Percentiles rank a stretch among this genome's conserved stretches.
Evolutionary conservation across 1,140 invertebrate species (phyloP).

Genomic region (Mesaphorura yosii): DNA sequence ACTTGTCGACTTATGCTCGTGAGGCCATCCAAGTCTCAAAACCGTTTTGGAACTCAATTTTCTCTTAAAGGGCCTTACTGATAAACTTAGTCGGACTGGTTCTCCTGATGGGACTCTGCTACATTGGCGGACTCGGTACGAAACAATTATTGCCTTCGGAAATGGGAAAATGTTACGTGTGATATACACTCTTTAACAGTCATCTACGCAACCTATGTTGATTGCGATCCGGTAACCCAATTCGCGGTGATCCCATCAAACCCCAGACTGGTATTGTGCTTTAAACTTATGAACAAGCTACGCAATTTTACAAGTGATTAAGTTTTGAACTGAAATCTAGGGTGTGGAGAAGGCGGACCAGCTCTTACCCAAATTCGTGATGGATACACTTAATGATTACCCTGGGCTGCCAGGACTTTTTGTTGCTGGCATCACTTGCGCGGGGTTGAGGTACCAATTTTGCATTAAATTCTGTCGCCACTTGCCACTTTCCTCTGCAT

Average conservation of each 20-base stretch:
- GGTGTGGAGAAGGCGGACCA: constrained; percentile 28
- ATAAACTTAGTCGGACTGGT: constrained; percentile 23
- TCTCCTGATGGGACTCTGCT: constrained; percentile 20
- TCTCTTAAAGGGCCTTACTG: constrained; percentile 36
- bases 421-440: constrained; percentile 27
- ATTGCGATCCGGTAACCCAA: constrained; percentile 16
- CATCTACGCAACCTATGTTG: constrained; percentile 17
- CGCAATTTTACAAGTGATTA: not conserved
- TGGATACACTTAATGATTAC: constrained; percentile 37
- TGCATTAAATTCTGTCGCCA: constrained; percentile 1
- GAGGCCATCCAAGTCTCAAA: too few species aligned
- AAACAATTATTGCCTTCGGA: too few species aligned
- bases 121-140: constrained; percentile 10
- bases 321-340: constrained; percentile 5
- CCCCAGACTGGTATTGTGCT: not conserved
- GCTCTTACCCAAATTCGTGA: constrained; percentile 39
- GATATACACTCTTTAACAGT: too few species aligned
- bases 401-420: constrained; percentile 25
- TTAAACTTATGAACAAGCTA: not conserved
- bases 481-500: not conserved
- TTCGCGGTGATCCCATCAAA: too few species aligned
- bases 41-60: constrained; percentile 6
- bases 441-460: constrained; percentile 23
- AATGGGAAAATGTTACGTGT: too few species aligned
- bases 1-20: too few species aligned